Conservation (phyloP, 1,140 invertebrate species). For the Papilio machaon region DNA sequence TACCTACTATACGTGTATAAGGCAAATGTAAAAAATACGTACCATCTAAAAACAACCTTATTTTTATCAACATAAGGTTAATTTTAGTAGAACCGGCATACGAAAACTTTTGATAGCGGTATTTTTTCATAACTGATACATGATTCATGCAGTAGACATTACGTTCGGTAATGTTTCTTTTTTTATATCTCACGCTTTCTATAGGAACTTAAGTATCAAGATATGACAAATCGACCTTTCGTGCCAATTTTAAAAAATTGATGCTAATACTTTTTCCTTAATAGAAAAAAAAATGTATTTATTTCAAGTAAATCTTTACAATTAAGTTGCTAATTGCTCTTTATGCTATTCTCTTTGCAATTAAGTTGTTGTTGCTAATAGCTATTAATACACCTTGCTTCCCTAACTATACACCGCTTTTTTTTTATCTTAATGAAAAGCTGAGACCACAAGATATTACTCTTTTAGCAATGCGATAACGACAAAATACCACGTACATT, state of each 20-base stretch:
- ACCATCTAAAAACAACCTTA: not conserved
- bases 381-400: not conserved
- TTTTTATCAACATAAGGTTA: not conserved
- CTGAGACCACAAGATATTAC: too few species aligned
- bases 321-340: too few species aligned
- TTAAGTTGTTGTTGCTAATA: too few species aligned
- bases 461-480: too few species aligned
- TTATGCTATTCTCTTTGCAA: too few species aligned
- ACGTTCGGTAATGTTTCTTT: not conserved
- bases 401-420: too few species aligned
- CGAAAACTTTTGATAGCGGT: not conserved
- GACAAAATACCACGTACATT: too few species aligned
- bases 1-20: not conserved
- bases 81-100: not conserved
- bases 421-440: too few species aligned
- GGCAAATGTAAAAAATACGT: not conserved
- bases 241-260: not conserved
- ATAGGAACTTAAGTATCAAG: not conserved
- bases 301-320: too few species aligned
- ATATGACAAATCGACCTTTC: constrained; percentile 1
- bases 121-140: constrained; percentile 11
- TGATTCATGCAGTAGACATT: constrained; percentile 10
- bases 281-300: too few species aligned
- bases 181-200: constrained; percentile 12
- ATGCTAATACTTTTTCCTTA: too few species aligned